phyloP scores from a whole-genome alignment of 1,140 invertebrate genomes.

The Bombus turneri region DNA sequence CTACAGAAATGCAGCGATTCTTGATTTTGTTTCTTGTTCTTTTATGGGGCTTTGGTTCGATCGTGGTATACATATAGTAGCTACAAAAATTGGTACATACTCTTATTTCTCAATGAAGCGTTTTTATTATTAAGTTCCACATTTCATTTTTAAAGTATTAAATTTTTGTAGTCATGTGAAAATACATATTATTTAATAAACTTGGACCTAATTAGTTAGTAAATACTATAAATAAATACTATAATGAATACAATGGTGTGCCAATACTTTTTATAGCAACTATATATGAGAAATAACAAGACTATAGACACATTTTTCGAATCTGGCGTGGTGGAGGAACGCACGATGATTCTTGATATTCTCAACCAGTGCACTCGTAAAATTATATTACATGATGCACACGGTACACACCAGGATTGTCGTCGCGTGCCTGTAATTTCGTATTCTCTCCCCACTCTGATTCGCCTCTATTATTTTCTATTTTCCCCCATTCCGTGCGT shows the following conservation, averaged over 20 bases:
- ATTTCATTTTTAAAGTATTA: neutral
- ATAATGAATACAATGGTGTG: too few species aligned
- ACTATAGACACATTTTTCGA: neutral
- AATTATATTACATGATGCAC: neutral
- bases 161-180: too few species aligned
- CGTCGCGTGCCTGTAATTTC: constrained; percentile 47
- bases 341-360: neutral
- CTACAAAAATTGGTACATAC: too few species aligned
- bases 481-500: neutral
- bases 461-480: constrained; percentile 44
- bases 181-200: too few species aligned
- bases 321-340: neutral
- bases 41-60: neutral
- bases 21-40: neutral
- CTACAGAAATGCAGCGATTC: constrained; percentile 22
- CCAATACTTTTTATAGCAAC: too few species aligned
- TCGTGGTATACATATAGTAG: too few species aligned
- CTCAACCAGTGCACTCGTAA: neutral
- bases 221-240: too few species aligned
- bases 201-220: too few species aligned
- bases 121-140: neutral
- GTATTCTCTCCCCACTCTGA: constrained; percentile 11
- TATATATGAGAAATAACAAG: neutral
- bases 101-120: too few species aligned
- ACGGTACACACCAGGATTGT: constrained; percentile 15